phyloP scores from a whole-genome alignment of 2,888 invertebrate genomes.

The Sphaerophoria taeniata region DNA sequence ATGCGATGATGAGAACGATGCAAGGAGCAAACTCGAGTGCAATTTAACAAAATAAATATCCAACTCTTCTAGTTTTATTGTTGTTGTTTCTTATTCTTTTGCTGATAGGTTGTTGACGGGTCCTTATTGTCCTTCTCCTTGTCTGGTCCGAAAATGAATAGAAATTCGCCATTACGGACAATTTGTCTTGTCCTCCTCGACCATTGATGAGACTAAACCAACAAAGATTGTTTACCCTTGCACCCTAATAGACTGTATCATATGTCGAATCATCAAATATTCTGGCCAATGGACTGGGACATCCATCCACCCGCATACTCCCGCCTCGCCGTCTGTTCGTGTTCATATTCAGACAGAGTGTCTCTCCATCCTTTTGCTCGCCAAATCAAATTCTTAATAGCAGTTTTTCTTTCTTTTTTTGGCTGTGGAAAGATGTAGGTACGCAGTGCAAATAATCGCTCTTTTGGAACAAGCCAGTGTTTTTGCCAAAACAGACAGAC shows the following conservation, averaged over 20 bases:
- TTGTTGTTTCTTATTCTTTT: not conserved
- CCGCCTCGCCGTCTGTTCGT: not conserved
- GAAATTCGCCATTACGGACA: conserved; percentile 14
- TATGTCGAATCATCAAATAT: conserved; percentile 34
- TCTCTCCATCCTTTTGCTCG: conserved; percentile 10
- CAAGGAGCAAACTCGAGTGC: conserved; percentile 41
- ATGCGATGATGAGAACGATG: conserved; percentile 8
- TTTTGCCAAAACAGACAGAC: not conserved
- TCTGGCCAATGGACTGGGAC: too few relatives aligned
- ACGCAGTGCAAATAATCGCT: conserved; percentile 71
- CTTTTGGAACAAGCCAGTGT: conserved; percentile 24
- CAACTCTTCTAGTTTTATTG: conserved; percentile 35
- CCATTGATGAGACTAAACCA: conserved; percentile 26
- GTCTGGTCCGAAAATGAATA: conserved; percentile 46
- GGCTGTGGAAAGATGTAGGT: conserved; percentile 47
- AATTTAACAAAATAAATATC: conserved; percentile 72
- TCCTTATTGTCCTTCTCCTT: conserved; percentile 25
- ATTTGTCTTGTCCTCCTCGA: conserved; percentile 37
- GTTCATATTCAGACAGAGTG: conserved; percentile 5
- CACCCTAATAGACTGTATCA: conserved; percentile 29
- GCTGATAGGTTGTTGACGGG: conserved; percentile 9
- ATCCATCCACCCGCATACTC: not conserved
- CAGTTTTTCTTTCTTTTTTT: conserved; percentile 21
- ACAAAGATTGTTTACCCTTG: conserved; percentile 35
- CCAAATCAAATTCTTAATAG: conserved; percentile 62